These are phyloP conservation scores for Ursus arctos DNA, from an alignment of 2,113 vertebrate species.

Conservation along the genomic window DNA sequence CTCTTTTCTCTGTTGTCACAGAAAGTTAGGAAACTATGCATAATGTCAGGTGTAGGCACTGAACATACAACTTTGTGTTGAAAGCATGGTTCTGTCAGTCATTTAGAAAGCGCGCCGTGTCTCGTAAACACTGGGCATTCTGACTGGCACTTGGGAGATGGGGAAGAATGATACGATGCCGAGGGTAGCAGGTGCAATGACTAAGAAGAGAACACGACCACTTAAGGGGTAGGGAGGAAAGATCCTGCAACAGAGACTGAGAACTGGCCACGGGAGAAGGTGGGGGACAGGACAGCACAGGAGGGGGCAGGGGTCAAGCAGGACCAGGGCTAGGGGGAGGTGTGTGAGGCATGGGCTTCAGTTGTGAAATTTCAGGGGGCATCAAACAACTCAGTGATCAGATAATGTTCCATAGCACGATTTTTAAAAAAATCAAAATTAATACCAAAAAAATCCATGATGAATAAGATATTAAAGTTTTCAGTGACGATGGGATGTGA, in stretches of 20 bases:
- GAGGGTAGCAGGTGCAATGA: neutral
- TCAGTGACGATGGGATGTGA: neutral
- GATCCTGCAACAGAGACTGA: neutral
- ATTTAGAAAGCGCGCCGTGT: neutral
- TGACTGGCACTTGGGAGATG: neutral
- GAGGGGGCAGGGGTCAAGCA: neutral
- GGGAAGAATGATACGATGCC: neutral
- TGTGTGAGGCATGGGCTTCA: neutral
- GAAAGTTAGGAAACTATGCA: neutral
- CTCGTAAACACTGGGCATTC: neutral
- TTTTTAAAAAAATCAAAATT: constrained; percentile 1
- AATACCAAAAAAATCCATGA: neutral
- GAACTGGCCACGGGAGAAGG: neutral
- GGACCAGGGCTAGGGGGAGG: neutral
- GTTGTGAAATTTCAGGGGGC: neutral
- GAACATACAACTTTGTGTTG: neutral
- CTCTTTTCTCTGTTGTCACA: constrained; percentile 1
- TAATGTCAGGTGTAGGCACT: neutral
- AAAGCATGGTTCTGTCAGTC: neutral
- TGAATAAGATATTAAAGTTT: constrained; percentile 2
- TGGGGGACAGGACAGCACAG: neutral
- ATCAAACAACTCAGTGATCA: neutral
- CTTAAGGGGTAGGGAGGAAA: neutral
- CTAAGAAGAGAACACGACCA: neutral
- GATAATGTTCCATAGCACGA: neutral